phyloP scores from a whole-genome alignment of 2,797 vertebrate species.

The Erethizon dorsatum region DNA sequence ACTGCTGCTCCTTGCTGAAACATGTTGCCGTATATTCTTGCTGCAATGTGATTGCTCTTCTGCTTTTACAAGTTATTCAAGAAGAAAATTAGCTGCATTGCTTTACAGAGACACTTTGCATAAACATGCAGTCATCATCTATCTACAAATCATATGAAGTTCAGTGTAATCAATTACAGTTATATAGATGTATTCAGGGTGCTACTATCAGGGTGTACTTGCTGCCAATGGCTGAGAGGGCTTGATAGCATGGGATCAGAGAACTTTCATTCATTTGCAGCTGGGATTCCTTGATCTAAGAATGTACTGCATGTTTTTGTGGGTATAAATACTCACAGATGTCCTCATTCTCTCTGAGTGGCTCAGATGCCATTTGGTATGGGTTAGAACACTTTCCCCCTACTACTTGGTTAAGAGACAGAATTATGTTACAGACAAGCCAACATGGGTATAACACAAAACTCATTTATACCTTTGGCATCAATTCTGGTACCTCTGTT shows the following conservation, averaged over 20 bases:
- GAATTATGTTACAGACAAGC: conserved; percentile 57
- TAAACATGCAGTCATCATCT: conserved; percentile 77
- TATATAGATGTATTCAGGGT: conserved; percentile 69
- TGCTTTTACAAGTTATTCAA: conserved; percentile 77
- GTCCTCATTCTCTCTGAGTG: conserved; percentile 78
- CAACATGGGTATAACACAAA: conserved; percentile 35
- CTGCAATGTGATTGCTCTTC: conserved; percentile 38
- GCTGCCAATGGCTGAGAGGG: conserved; percentile 49
- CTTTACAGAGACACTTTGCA: conserved; percentile 78
- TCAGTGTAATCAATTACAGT: conserved; percentile 81
- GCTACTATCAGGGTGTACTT: conserved; percentile 49
- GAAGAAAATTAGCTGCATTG: conserved; percentile 85
- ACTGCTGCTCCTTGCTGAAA: conserved; percentile 23
- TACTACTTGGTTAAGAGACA: conserved; percentile 59
- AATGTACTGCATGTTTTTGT: conserved; percentile 65
- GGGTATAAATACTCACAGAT: conserved; percentile 78
- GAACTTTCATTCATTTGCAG: conserved; percentile 78
- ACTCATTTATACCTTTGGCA: conserved; percentile 65
- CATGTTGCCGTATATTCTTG: not conserved
- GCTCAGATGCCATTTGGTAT: conserved; percentile 67
- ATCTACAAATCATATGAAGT: conserved; percentile 70
- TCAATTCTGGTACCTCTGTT: not conserved
- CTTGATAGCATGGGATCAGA: conserved; percentile 54
- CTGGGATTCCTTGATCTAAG: conserved; percentile 79
- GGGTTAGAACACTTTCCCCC: not conserved